Percentiles rank a stretch among this genome's conserved stretches.
phyloP scores from a whole-genome alignment of 2,113 vertebrate species.

The Pelusios castaneus region DNA sequence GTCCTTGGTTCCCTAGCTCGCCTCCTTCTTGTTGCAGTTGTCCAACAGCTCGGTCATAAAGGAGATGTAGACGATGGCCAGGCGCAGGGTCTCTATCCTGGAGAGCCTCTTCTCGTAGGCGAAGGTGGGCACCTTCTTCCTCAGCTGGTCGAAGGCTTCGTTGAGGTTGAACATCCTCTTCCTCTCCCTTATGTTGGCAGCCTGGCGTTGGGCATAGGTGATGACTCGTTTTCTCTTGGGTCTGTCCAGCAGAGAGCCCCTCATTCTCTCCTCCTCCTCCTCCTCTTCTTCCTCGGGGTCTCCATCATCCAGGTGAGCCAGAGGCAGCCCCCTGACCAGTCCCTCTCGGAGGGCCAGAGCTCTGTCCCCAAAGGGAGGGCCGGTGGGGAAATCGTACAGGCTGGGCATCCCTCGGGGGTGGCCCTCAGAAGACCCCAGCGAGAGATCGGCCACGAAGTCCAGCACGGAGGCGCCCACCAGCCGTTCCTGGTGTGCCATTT shows the following conservation, averaged over 20 bases:
- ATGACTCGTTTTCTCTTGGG: conserved; percentile 90
- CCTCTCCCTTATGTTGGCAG: conserved; percentile 94
- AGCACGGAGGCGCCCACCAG: conserved; percentile 75
- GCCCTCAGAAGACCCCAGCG: conserved; percentile 65
- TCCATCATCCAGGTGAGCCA: conserved; percentile 45
- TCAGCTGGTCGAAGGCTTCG: conserved; percentile 93
- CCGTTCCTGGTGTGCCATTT: conserved; percentile 73
- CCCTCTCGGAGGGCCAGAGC: conserved; percentile 35
- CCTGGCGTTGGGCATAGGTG: conserved; percentile 91
- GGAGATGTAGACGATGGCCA: conserved; percentile 96
- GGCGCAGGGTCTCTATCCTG: conserved; percentile 93
- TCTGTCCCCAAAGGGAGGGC: conserved; percentile 58
- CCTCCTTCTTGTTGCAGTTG: conserved; percentile 39
- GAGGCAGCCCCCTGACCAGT: conserved; percentile 21
- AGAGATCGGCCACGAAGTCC: conserved; percentile 81
- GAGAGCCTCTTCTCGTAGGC: conserved; percentile 97
- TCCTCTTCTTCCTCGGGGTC: conserved; percentile 54
- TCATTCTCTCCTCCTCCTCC: conserved; percentile 56
- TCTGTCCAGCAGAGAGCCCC: conserved; percentile 67
- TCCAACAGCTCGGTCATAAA: conserved; percentile 96
- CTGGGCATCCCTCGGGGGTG: not conserved
- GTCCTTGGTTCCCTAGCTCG: not conserved
- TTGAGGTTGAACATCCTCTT: conserved; percentile 97
- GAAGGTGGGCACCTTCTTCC: conserved; percentile 95
- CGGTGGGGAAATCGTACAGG: conserved; percentile 66